Evolutionary conservation across 2,113 vertebrate species (phyloP), one percentile per base, ranked within the genome.

Genomic region (Eurypyga helias): DNA sequence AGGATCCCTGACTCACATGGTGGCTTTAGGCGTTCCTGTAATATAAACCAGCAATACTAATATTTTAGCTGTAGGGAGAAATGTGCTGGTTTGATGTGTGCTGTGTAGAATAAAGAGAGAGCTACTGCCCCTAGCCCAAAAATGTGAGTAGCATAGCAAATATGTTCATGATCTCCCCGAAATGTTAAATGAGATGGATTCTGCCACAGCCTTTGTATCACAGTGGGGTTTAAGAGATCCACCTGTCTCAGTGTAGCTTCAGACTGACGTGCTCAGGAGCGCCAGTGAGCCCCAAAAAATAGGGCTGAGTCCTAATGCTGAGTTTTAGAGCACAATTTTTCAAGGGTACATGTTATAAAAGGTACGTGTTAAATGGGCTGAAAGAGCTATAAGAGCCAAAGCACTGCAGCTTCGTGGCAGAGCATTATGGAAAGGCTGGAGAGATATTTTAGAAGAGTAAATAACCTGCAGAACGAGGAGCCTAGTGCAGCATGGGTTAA

Each of bases 151-250:
- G 91, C 83, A 83, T 77, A 87, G 73, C 48, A 93, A 96, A 89
- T 58, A 65, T 4, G 45, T 80, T 88, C 24, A 60, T 69, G 86
- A 92, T 93, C 67, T 94, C 72, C 66, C 72, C 90, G 94, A 91
- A 95, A 96, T 94, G 80, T 79, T 92, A 87, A 97, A 92, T 77
- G 86, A 96, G 90, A 45, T 87, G 76, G 87, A 36, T 95, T 95
- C 84, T 93, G 46, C 73, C 69, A 46, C 88, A 83, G 84, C 92
- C 72, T 82, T 58, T 0, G 0, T 66, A 2, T 36, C 71, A 34
- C 65, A 60, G 24, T 66, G 76, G 31, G 36, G 43, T 97, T 97
- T 41, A 57, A 83, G 73, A 75, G 67, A 33, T 55, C 64, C 11
- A 6, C 67, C 36, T 67, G 83, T 64, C 64, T 94, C 12, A 5